Base-by-base conservation (phyloP, 2,113 vertebrate species). In the Vidua macroura region DNA sequence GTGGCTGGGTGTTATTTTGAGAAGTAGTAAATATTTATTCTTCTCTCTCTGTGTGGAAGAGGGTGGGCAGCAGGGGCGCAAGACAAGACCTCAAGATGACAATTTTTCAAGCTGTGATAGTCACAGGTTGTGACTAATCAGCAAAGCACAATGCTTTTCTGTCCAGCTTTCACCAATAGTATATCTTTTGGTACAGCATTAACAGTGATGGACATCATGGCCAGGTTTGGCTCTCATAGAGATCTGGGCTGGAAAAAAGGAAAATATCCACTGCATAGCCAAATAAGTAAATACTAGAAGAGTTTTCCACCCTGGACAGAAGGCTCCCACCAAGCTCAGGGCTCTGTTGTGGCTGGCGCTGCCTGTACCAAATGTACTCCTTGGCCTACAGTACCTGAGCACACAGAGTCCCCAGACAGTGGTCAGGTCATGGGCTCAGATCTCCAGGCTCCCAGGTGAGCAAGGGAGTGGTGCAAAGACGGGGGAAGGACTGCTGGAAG, bases 21-120 rank as follows among this genome's bases (percentile, higher is more conserved):
- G 80, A 83, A 75, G 69, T 1, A 84, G 85, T 90, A 95, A 93
- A 96, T 93, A 96, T 94, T 95, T 96, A 92, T 92, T 92, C 1
- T 5, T n/a, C 63, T 92, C 59, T 85, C 76, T 58, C 76, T 88
- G 80, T 8, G 3, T 52, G 60, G 84, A 87, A 75, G 44, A 19
- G 52, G 66, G 49, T 95, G 66, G 88, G 73, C 6, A 13, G 73
- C 53, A 73, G 58, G 90, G 90, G 92, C 46, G 5, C 49, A 68
- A 83, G 62, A 60, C n/a, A 44, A 91, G 83, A 77, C 62, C n/a
- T 81, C 68, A 53, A 56, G 52, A 84, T 60, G 58, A 75, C 62
- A 62, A 53, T 62, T 93, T 72, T 92, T 83, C 75, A 92, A 92
- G 79, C 64, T 67, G 55, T 39, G 28, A 33, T 22, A 60, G 56